These are phyloP conservation scores for Fulica atra DNA, from an alignment of 2,113 vertebrate genomes.

Conservation along the genomic window DNA sequence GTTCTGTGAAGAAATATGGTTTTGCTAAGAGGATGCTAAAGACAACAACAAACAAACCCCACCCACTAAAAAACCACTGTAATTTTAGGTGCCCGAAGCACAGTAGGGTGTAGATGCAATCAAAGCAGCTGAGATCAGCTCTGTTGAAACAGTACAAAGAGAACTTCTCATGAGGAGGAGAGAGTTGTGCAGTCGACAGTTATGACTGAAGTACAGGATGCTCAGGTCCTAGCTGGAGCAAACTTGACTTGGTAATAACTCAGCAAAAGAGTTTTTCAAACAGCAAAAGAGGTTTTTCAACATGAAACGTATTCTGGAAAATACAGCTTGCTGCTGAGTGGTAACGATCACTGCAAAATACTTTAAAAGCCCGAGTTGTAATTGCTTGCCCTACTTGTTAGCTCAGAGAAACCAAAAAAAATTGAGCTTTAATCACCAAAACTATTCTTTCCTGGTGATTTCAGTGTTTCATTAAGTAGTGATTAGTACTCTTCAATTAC, in stretches of 20 bases:
- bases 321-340: neutral
- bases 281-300: neutral
- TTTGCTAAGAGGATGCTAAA: neutral
- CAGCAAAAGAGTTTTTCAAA: conserved; percentile 16
- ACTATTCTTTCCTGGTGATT: neutral
- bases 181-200: neutral
- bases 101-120: neutral
- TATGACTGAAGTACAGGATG: neutral
- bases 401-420: neutral
- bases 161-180: neutral
- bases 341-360: neutral
- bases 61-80: no score
- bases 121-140: conserved; percentile 21
- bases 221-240: neutral
- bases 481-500: conserved; percentile 73
- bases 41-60: no score
- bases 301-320: neutral
- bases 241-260: neutral
- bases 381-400: neutral
- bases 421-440: neutral
- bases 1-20: conserved; percentile 39
- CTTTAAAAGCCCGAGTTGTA: neutral
- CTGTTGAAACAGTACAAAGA: neutral
- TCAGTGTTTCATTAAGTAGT: conserved; percentile 69
- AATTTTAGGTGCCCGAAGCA: neutral